A percentile compares a stretch with the other conserved stretches of the same genome.
Conservation (phyloP, 2,797 vertebrate genomes). For the Thripadectes ignobilis region DNA sequence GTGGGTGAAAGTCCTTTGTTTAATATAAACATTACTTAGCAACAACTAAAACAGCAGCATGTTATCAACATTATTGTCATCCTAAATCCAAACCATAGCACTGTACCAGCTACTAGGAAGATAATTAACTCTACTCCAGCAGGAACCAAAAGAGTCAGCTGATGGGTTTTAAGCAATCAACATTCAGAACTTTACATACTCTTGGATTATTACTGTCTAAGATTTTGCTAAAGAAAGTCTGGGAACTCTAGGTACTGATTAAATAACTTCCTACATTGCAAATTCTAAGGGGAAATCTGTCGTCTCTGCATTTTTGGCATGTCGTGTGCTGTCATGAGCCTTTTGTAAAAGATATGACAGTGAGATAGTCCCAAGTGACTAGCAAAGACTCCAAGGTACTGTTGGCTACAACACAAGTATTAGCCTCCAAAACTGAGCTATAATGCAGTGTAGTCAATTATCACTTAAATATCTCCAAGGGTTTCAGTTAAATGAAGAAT, state of each 20-base stretch:
- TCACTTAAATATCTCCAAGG: background rate
- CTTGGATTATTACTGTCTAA: background rate
- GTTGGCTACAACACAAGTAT: background rate
- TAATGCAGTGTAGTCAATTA: background rate
- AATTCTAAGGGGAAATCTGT: background rate
- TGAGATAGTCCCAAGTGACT: background rate
- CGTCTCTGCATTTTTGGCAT: background rate
- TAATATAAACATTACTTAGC: background rate
- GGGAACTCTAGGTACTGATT: background rate
- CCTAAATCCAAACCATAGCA: background rate
- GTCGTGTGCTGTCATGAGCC: background rate
- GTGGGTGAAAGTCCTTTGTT: background rate
- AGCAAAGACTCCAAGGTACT: background rate
- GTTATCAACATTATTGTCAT: background rate
- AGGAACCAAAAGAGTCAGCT: background rate
- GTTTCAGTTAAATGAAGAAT: background rate
- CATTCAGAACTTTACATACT: background rate
- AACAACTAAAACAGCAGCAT: background rate
- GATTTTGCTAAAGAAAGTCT: background rate
- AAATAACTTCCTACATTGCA: background rate
- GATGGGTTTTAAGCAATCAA: background rate
- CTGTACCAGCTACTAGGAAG: background rate
- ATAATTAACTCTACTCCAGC: background rate
- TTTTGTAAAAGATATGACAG: background rate
- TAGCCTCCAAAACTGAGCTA: background rate